Evolutionary conservation across 2,888 invertebrate genomes (phyloP).

Genomic region (Charanyca ferruginea): DNA sequence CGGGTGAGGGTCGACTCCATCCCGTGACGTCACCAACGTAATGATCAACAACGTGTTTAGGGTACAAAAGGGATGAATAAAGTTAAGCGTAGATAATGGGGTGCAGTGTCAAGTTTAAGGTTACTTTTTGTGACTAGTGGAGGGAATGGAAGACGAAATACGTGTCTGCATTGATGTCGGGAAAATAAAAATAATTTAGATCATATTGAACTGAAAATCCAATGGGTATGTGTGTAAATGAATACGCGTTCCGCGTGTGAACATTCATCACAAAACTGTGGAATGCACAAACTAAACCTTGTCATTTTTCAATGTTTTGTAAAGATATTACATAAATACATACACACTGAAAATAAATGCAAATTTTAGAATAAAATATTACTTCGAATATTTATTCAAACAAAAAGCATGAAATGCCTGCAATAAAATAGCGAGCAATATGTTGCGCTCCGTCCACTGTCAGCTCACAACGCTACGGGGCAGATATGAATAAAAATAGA

Average conservation of each 20-base stretch:
- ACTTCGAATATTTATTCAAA: constrained; percentile 26
- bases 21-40: constrained; percentile 38
- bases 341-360: not conserved
- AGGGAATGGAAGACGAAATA: not conserved
- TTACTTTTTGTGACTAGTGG: constrained; percentile 5
- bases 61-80: constrained; percentile 24
- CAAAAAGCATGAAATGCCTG: constrained; percentile 50
- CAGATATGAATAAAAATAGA: constrained; percentile 58
- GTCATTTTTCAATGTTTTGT: too few relatives aligned
- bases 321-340: too few relatives aligned
- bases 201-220: not conserved
- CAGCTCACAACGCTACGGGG: constrained; percentile 40
- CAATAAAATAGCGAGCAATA: constrained; percentile 55
- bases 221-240: too few relatives aligned
- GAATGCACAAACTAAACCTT: not conserved
- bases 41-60: constrained; percentile 50
- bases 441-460: constrained; percentile 50
- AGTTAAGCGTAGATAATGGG: constrained; percentile 27
- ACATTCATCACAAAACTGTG: not conserved
- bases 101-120: constrained; percentile 34
- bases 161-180: too few relatives aligned
- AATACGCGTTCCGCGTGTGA: too few relatives aligned
- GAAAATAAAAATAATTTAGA: not conserved
- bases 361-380: constrained; percentile 1
- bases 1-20: constrained; percentile 36